Percentiles rank a stretch among this genome's conserved stretches.
phyloP scores from a whole-genome alignment of 2,113 vertebrate genomes.

The Falcunculus frontatus region DNA sequence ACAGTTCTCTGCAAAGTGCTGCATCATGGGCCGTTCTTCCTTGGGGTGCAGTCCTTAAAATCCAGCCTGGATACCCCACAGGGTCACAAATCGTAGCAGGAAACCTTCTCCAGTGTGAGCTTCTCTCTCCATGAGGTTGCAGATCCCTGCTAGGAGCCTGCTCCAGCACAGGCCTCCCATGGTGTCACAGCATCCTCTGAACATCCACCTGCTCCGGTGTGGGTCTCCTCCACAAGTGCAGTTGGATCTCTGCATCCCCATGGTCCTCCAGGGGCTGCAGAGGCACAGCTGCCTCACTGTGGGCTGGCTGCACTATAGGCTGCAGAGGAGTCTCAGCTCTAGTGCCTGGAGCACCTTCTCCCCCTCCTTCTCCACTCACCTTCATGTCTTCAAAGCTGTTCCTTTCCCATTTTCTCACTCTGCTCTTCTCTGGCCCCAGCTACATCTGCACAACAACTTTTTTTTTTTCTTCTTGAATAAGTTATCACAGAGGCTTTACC shows the following conservation, averaged over 20 bases:
- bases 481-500: background rate
- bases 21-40: background rate
- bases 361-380: background rate
- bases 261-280: background rate
- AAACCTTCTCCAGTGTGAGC: background rate
- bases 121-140: background rate
- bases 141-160: background rate
- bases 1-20: accelerated
- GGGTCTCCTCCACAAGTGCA: background rate
- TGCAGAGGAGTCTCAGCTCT: background rate
- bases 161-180: background rate
- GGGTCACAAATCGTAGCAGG: background rate
- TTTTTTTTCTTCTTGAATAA: background rate
- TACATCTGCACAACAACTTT: background rate
- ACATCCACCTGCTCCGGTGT: background rate
- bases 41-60: background rate
- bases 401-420: background rate
- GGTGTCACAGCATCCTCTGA: background rate
- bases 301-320: background rate
- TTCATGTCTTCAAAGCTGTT: background rate
- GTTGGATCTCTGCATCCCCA: background rate
- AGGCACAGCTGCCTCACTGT: background rate
- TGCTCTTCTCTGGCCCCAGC: background rate
- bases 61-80: background rate
- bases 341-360: background rate